Evolutionary conservation across 2,888 invertebrate genomes (phyloP), one percentile per base, ranked within the genome.

Genomic region (Eupithecia subfuscata): DNA sequence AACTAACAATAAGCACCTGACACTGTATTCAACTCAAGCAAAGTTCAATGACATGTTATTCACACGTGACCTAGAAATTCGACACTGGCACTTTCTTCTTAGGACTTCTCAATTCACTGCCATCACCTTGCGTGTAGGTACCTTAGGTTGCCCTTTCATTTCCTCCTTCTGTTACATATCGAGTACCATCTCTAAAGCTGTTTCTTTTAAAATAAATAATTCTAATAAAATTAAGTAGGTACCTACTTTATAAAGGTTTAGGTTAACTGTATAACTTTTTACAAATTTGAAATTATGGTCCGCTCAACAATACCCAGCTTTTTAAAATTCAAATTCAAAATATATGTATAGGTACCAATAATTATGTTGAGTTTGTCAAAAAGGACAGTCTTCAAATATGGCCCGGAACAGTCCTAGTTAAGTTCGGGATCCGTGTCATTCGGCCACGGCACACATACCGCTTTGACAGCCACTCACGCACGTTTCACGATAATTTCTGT

Each of bases 11-110:
- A 64, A 73, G 74, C 79, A 90, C 91, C 88, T 91, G 90, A 87
- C 88, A 88, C 87, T 84, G 78, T 74, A 69, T 74, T 75, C 79
- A 75, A 78, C 82, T 84, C 81, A 87, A 88, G 87, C 84, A 82
- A 84, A 87, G 94, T 93, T 94, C 94, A 92, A 89, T 90, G 92
- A 91, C 94, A 90, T 89, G 90, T 91, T 89, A 90, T 88, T 90
- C 88, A 88, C 89, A 88, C 86, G 88, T 90, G 93, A 90, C 93
- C 92, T 83, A 92, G 92, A 92, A 90, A 92, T 90, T 82, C 86
- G 88, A 89, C 86, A 89, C 92, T 88, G 89, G 84, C 91, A 91
- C 94, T 94, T 94, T 94, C 93, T 92, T 93, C 89, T 87, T 88
- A 88, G 87, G 87, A 78, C 82, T 90, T 92, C 88, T 88, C 89